Evolutionary conservation across 2,888 invertebrate genomes (phyloP).

Genomic region (Cordilura impudica): DNA sequence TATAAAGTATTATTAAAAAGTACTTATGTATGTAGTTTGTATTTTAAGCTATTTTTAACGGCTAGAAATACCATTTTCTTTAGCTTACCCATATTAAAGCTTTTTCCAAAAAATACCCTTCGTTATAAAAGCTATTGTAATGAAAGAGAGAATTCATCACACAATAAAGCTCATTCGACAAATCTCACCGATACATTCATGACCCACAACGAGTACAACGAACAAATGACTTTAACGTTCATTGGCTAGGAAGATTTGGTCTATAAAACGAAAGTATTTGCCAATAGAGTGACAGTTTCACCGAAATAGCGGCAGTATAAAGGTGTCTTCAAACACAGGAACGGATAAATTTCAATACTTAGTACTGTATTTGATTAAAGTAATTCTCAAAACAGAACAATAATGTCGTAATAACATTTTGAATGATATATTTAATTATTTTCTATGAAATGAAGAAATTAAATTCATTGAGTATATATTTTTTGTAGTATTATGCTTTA

Average conservation of each 20-base stretch:
- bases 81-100: conserved; percentile 44
- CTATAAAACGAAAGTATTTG: conserved; percentile 36
- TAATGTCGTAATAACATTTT: too few species aligned
- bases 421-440: too few species aligned
- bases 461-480: too few species aligned
- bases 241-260: conserved; percentile 42
- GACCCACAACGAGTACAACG: not conserved
- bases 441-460: too few species aligned
- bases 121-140: conserved; percentile 19
- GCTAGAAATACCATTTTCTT: not conserved
- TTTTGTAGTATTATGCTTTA: too few species aligned
- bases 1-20: too few species aligned
- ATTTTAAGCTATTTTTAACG: not conserved
- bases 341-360: not conserved
- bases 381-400: too few species aligned
- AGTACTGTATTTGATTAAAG: too few species aligned
- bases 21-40: too few species aligned
- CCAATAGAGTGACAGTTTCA: conserved; percentile 44
- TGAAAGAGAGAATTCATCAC: not conserved
- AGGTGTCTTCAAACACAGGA: conserved; percentile 1
- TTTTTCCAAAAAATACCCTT: not conserved
- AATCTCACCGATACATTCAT: conserved; percentile 1
- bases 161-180: not conserved
- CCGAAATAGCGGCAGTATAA: conserved; percentile 29
- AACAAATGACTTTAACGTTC: conserved; percentile 21